Conservation (phyloP, 2,113 vertebrate genomes). For the Eclectus roratus region DNA sequence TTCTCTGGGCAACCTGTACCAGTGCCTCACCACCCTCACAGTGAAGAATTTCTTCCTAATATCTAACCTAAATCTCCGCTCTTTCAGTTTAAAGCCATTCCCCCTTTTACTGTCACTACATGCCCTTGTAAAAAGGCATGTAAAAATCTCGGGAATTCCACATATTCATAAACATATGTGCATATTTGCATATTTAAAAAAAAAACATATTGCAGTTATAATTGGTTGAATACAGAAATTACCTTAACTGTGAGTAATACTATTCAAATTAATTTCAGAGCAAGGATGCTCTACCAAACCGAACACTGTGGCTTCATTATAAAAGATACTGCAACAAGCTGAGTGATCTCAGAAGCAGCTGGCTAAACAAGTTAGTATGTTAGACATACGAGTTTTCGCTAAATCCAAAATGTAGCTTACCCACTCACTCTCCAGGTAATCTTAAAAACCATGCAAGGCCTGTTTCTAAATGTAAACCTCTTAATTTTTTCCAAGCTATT, state of each 20-base stretch:
- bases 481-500: not conserved
- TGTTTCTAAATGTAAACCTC: not conserved
- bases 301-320: not conserved
- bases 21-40: not conserved
- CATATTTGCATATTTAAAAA: not conserved
- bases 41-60: not conserved
- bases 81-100: not conserved
- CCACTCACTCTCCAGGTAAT: not conserved
- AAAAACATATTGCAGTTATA: not conserved
- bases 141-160: not conserved
- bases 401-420: not conserved
- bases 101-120: not conserved
- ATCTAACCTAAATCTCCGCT: not conserved
- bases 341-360: not conserved
- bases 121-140: not conserved
- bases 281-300: not conserved
- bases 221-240: not conserved
- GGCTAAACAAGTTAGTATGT: not conserved
- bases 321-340: not conserved
- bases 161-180: not conserved
- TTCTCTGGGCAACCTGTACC: not conserved
- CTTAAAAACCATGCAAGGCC: not conserved
- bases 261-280: not conserved
- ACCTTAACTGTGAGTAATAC: not conserved
- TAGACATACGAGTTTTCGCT: not conserved